Base-by-base conservation (phyloP, 2,113 vertebrate genomes). In the Paratilapia polleni region DNA sequence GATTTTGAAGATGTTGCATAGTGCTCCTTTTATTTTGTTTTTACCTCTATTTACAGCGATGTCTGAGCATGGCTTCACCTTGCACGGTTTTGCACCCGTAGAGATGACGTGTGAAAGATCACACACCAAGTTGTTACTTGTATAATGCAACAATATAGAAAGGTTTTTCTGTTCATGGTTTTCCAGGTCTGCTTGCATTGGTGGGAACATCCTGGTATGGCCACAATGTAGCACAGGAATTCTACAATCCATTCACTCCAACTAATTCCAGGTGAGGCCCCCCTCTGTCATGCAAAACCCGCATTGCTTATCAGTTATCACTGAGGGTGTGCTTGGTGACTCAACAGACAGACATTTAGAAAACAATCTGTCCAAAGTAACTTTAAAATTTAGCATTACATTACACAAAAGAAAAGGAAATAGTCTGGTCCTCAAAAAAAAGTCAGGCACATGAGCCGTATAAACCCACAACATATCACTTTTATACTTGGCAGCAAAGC, bases 131-230 rank as follows among this genome's bases (percentile, higher is more conserved):
- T 43, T 74, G 52, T 38, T 77, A 77, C 28, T 38, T 60, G 66
- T 60, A 4, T 24, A 49, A 36, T 36, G 6, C 14, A 49, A 52
- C 4, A 19, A 17, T 20, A 22, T 15, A 0, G 6, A 49, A 10
- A n/a, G 8, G 5, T 57, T 58, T 60, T 82, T 66, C n/a, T 82
- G 10, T 15, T 81, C 8, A 2, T 70, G 68, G 4, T 78, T 56
- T 4, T 91, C 1, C 92, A 99, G 98, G 98, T 82, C 76, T 98
- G 64, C 94, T 95, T 47, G 92, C 95, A 0, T 91, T 99, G 87
- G 92, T 97, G 62, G 98, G 97, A 92, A 97, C 97, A 0, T 97
- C 97, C 0, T 99, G 97, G 98, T 99, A 97, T 0, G 98, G 97
- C 31, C 90, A 98, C 85, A 95, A 94, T 85, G 96, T 99, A 83